Base-by-base conservation (phyloP, 2,113 vertebrate species). In the Saimiri boliviensis region DNA sequence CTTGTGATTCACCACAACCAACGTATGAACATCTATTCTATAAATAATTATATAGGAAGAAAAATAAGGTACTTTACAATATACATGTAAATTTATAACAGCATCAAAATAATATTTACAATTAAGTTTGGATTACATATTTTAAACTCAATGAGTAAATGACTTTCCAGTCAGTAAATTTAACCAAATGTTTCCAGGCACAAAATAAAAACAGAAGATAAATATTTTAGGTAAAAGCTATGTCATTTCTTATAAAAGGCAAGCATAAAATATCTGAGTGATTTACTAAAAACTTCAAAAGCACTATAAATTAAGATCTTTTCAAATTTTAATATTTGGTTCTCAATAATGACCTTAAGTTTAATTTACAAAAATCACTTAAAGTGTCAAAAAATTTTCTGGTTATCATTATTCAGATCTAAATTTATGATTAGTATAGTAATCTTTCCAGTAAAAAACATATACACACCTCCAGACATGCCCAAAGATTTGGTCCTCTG, bases 401-500 rank as follows among this genome's bases (percentile, higher is more conserved):
- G 56, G 63, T 87, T 92, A 47, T 32, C 40, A 71, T 74, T 89
- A 76, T 70, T 52, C n/a, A 93, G 23, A 73, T 80, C 63, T 63
- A 93, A 88, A 86, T 68, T 88, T 92, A 32, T 27, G 93, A 45
- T 90, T 92, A 23, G 21, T 91, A 40, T 30, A 94, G 4, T 23
- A 96, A 91, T 88, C 14, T 86, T 95, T 84, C 91, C 32, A 91
- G 42, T 73, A 89, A 86, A 77, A 96, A 94, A 54, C 19, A 32
- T 10, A 74, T 10, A 97, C 21, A 30, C 98, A 99, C 99, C 99
- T 99, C 99, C 93, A 99, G 98, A 97, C 99, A 99, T 0, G 99
- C 99, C 99, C 99, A 99, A 91, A 99, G 99, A 97, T 99, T 99
- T 98, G 99, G 99, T 98, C 99, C 99, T 97, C 99, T 99, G 47